Conservation (phyloP, 1,140 invertebrate species). For the Bactericera cockerelli region DNA sequence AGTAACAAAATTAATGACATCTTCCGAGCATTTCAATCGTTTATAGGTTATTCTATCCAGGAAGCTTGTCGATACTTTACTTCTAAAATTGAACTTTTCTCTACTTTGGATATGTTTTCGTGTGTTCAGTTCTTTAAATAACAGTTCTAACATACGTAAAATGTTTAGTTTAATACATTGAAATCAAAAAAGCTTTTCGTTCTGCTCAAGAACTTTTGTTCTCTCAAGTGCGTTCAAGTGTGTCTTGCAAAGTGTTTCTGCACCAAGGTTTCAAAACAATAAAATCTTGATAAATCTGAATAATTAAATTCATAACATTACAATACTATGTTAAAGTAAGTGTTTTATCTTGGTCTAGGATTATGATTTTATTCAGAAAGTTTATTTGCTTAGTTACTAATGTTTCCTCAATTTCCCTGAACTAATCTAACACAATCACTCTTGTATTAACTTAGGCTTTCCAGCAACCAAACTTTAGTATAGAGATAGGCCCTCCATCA, state of each 20-base stretch:
- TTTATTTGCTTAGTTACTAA: background rate
- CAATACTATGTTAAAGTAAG: constrained; percentile 8
- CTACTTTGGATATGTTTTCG: background rate
- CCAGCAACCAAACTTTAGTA: too few species aligned
- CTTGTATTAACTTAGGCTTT: background rate
- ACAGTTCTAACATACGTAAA: background rate
- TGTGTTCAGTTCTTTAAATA: background rate
- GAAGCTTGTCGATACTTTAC: background rate
- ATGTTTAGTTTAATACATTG: background rate
- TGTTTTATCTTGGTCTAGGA: background rate
- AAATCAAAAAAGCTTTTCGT: background rate
- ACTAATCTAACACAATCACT: background rate
- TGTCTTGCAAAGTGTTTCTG: background rate
- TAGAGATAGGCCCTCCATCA: too few species aligned
- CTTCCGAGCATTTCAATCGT: background rate
- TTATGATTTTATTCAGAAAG: background rate
- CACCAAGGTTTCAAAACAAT: constrained; percentile 5
- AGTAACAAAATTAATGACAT: background rate
- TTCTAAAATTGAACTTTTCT: background rate
- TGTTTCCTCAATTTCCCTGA: background rate
- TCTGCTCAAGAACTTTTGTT: too few species aligned
- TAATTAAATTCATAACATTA: background rate
- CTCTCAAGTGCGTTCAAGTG: too few species aligned
- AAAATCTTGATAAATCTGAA: background rate
- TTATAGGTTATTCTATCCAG: constrained; percentile 2